Conservation (phyloP, 2,797 vertebrate genomes). For the Centroberyx gerrardi region DNA sequence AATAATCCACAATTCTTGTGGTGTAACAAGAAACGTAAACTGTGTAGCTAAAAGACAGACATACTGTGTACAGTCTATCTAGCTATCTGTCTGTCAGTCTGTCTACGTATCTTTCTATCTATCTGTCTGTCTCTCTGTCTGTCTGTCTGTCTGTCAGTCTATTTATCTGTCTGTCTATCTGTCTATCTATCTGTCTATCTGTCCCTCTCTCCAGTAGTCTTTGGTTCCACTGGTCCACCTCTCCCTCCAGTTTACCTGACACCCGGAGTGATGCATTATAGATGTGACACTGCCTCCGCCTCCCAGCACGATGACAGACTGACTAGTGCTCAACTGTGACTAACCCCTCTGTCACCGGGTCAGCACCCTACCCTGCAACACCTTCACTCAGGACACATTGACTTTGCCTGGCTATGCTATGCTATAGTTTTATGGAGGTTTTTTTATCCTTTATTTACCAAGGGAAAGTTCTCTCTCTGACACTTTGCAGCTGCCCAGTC, state of each 20-base stretch:
- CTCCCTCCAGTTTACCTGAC: constrained; percentile 45
- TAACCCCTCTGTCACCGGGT: constrained; percentile 28
- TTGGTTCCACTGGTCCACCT: constrained; percentile 22
- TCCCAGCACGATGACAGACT: constrained; percentile 45
- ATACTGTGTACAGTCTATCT: too few relatives aligned
- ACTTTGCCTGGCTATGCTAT: background rate
- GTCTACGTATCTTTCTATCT: too few relatives aligned
- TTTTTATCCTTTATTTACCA: background rate
- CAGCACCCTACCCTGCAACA: background rate
- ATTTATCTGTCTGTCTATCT: too few relatives aligned
- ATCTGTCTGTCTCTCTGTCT: too few relatives aligned
- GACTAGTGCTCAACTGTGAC: constrained; percentile 58
- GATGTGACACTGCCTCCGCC: constrained; percentile 46
- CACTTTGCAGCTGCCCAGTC: too few relatives aligned
- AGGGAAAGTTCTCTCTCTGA: background rate
- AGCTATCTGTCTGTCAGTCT: too few relatives aligned
- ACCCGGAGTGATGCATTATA: constrained; percentile 61
- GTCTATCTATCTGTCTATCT: background rate
- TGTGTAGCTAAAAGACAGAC: too few relatives aligned
- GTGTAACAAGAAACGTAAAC: too few relatives aligned
- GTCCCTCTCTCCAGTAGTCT: constrained; percentile 7
- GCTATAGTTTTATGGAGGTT: background rate
- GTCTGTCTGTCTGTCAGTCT: too few relatives aligned
- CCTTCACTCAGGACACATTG: background rate
- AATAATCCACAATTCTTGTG: too few relatives aligned